Evolutionary conservation across 2,113 vertebrate species (phyloP), one percentile per base, ranked within the genome.

Genomic region (Caretta caretta): DNA sequence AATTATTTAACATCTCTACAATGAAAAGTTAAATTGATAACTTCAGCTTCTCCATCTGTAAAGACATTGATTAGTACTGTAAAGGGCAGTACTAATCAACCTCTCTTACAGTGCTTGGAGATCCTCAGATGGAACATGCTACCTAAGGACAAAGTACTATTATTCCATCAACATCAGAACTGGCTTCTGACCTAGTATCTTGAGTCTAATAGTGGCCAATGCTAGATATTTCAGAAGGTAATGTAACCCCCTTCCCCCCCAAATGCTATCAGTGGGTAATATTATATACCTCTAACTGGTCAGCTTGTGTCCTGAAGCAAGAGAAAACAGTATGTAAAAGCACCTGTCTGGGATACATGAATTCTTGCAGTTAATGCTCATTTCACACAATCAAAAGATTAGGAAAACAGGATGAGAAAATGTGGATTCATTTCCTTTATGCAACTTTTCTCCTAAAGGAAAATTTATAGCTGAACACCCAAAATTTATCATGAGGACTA

Each of bases 261-360:
- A 57, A 12, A 31, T 20, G 35, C 2, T 46, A 27, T 76, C 25
- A 22, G 1, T 50, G 17, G 25, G 5, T 24, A 56, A 50, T 0
- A 0, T 72, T 57, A 69, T 7, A 42, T 0, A 46, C 6, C 48
- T 29, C 62, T 10, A 79, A 1, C 0, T 56, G 46, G 5, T 6
- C 38, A 4, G 7, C 53, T 65, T 82, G 29, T 31, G 81, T 84
- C 65, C 76, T 27, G 53, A 57, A 27, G 56, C 56, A 57, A 57
- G 56, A 27, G 56, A 62, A 35, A 25, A 20, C 2, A 51, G 29
- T 75, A 94, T 46, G 19, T 22, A 72, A 87, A 56, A 92, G 53
- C 25, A 83, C 35, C 29, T 89, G 85, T 86, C 29, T 56, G 38
- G 2, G 3, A 10, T 1, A 75, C 5, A 20, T 4, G 27, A 35